These are phyloP conservation scores for Dasypolia templi DNA, from an alignment of 2,888 invertebrate species.

Conservation along the genomic window DNA sequence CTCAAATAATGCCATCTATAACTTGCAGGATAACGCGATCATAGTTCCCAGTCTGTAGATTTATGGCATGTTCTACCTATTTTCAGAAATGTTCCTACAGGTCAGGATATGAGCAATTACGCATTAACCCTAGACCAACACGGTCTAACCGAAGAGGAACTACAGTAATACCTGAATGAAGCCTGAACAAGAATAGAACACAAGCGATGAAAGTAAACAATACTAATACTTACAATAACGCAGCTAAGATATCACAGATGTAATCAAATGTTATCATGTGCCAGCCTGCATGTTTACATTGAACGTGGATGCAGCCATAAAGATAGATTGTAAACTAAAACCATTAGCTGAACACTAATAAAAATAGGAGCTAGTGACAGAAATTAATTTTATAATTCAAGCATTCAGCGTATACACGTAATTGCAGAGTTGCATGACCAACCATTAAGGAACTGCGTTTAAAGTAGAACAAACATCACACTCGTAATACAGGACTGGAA, in stretches of 20 bases:
- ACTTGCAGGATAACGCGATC: neutral
- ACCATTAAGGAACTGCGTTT: slow-evolving; percentile 40
- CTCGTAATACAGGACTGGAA: slow-evolving; percentile 1
- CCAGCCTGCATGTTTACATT: slow-evolving; percentile 35
- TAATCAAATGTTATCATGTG: slow-evolving; percentile 35
- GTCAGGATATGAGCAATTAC: neutral
- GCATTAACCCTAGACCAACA: neutral
- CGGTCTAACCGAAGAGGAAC: neutral
- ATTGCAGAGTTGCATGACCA: slow-evolving; percentile 47
- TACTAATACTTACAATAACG: slow-evolving; percentile 26
- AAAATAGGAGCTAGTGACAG: slow-evolving; percentile 39
- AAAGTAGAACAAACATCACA: slow-evolving; percentile 18
- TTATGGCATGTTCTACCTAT: neutral
- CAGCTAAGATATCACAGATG: slow-evolving; percentile 20
- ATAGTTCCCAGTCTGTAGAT: neutral
- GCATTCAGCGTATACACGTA: slow-evolving; percentile 14
- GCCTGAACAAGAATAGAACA: neutral
- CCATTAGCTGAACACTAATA: slow-evolving; percentile 46
- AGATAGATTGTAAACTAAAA: slow-evolving; percentile 41
- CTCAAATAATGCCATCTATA: no score
- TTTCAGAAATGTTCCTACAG: neutral
- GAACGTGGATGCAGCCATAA: slow-evolving; percentile 38
- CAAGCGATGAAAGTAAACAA: slow-evolving; percentile 26
- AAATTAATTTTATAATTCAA: slow-evolving; percentile 38
- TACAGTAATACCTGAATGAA: slow-evolving; percentile 14